Conservation (phyloP, 1,140 invertebrate species). For the Anoplolepis gracilipes region DNA sequence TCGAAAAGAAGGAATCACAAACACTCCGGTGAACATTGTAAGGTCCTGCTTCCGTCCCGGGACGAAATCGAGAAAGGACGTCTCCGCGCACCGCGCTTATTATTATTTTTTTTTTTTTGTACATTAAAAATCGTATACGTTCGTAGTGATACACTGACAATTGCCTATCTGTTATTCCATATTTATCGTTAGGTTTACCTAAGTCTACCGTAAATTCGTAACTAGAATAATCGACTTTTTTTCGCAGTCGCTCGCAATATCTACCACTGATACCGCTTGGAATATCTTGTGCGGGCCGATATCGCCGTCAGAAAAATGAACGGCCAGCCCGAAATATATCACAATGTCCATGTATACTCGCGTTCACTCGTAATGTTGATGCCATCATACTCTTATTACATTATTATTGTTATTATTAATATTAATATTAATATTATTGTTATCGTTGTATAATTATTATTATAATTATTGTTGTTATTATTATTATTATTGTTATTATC, state of each 20-base stretch:
- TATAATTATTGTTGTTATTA: conserved; percentile 57
- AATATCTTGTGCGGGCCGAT: conserved; percentile 72
- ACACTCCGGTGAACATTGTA: conserved; percentile 48
- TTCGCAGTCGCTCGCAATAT: conserved; percentile 58
- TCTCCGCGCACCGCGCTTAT: conserved; percentile 42
- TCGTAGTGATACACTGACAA: conserved; percentile 85
- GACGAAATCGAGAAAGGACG: conserved; percentile 58
- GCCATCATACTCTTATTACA: conserved; percentile 58
- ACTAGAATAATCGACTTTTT: conserved; percentile 83
- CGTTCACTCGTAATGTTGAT: conserved; percentile 68
- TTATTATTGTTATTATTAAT: conserved; percentile 67
- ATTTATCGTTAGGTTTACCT: conserved; percentile 74
- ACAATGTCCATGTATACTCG: conserved; percentile 82
- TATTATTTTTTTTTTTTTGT: conserved; percentile 79
- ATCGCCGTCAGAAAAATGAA: conserved; percentile 68
- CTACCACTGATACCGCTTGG: conserved; percentile 62
- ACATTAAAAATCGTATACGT: conserved; percentile 86
- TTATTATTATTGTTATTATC: conserved; percentile 69
- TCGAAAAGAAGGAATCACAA: conserved; percentile 52
- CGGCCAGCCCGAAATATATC: conserved; percentile 78
- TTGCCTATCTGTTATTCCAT: conserved; percentile 79
- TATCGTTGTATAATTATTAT: conserved; percentile 58
- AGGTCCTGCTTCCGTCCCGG: conserved; percentile 53
- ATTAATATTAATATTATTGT: conserved; percentile 63
- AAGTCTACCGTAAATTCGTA: conserved; percentile 84